Evolutionary conservation across 2,888 invertebrate genomes (phyloP).

Genomic region (Gastracanthus pulcherrimus): DNA sequence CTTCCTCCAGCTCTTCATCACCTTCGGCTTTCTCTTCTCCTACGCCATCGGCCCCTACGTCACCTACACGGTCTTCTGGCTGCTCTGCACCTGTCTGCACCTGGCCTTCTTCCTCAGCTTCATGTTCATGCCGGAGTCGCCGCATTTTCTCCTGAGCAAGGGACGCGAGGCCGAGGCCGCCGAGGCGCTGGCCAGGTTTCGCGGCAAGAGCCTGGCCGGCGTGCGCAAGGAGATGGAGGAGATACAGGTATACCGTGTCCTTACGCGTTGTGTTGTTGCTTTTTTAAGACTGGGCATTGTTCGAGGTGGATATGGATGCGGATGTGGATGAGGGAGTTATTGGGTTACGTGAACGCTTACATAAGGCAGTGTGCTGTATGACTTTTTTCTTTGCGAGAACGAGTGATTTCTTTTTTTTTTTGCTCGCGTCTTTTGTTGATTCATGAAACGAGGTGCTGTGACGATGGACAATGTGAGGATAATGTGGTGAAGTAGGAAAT

Average conservation of each 20-base stretch:
- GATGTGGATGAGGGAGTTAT: no score
- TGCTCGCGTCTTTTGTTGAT: no score
- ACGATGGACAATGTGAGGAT: no score
- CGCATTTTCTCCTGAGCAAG: slow-evolving; percentile 83
- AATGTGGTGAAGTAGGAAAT: no score
- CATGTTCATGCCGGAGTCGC: slow-evolving; percentile 90
- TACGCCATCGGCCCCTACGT: slow-evolving; percentile 87
- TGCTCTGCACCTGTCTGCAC: slow-evolving; percentile 83
- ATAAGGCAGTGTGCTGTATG: no score
- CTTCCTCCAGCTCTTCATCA: slow-evolving; percentile 87
- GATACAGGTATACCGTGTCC: slow-evolving; percentile 78
- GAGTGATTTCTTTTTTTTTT: no score
- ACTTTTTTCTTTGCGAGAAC: no score
- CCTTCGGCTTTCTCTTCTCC: slow-evolving; percentile 83
- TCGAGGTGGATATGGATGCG: no score
- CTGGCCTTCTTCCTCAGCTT: slow-evolving; percentile 81
- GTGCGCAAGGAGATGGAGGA: slow-evolving; percentile 83
- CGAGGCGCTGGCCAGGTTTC: slow-evolving; percentile 82
- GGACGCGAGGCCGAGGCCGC: slow-evolving; percentile 82
- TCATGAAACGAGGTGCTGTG: no score
- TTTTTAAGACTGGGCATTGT: background rate
- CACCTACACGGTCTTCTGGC: slow-evolving; percentile 82
- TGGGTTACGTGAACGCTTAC: no score
- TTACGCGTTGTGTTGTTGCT: background rate
- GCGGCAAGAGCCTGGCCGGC: slow-evolving; percentile 81